These are phyloP conservation scores for Otus sunia DNA, from an alignment of 2,113 vertebrate species.

Conservation along the genomic window DNA sequence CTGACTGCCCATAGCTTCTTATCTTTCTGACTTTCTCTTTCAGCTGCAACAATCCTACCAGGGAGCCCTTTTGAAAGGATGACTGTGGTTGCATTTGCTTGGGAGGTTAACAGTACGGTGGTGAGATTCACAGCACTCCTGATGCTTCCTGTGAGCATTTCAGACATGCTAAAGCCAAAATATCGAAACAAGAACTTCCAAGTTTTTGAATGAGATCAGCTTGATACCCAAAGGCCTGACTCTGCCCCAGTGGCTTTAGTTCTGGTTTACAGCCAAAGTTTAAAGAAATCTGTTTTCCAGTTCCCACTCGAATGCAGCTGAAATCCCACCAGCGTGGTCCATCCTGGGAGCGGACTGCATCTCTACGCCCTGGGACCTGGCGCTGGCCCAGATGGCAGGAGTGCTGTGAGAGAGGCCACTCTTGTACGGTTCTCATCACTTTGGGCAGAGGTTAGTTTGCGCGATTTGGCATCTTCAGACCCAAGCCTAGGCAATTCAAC, in stretches of 20 bases:
- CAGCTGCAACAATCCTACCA: not conserved
- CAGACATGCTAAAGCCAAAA: not conserved
- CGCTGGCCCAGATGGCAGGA: slow-evolving; percentile 34
- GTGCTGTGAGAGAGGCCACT: not conserved
- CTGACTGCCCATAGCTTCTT: not conserved
- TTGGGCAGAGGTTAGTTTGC: not conserved
- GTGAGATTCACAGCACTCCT: not conserved
- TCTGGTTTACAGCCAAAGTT: slow-evolving; percentile 30
- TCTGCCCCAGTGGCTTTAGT: not conserved
- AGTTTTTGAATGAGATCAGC: not conserved
- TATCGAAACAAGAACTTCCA: not conserved
- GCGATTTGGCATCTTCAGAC: not conserved
- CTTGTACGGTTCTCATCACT: not conserved
- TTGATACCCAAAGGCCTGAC: not conserved
- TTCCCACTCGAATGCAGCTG: slow-evolving; percentile 9
- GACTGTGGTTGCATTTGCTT: not conserved
- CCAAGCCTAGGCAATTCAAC: not conserved
- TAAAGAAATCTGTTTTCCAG: not conserved
- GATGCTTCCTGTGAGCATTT: not conserved
- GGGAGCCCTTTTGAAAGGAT: not conserved
- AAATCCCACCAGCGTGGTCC: slow-evolving; percentile 27
- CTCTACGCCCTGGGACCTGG: not conserved
- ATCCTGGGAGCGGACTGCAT: not conserved
- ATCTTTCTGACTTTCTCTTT: not conserved
- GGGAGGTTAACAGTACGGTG: not conserved